Evolutionary conservation across 2,888 invertebrate species (phyloP).

Genomic region (Eupithecia exiguata): DNA sequence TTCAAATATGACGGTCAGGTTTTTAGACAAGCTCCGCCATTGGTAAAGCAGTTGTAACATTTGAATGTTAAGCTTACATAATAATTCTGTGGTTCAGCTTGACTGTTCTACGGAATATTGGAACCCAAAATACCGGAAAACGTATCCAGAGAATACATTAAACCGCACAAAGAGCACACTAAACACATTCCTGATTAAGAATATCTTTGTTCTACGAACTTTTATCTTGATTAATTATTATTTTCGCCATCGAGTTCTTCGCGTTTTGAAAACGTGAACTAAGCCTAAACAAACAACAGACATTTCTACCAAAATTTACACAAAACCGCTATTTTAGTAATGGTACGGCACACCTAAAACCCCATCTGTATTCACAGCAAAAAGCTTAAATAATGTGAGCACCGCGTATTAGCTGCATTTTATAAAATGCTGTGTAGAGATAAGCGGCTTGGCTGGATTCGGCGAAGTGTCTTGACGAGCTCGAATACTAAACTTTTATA

Average conservation of each 20-base stretch:
- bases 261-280: background rate
- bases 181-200: background rate
- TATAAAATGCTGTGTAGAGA: conserved; percentile 32
- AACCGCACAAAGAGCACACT: too few relatives aligned
- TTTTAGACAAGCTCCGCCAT: conserved; percentile 2
- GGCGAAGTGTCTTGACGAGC: conserved; percentile 15
- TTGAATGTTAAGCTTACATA: background rate
- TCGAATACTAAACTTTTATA: conserved; percentile 2
- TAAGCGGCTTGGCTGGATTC: conserved; percentile 30
- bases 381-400: conserved; percentile 44
- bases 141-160: too few relatives aligned
- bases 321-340: conserved; percentile 44
- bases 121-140: too few relatives aligned
- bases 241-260: background rate
- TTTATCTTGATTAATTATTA: background rate
- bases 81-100: background rate
- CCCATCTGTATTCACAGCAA: conserved; percentile 59
- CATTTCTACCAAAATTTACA: background rate
- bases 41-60: background rate
- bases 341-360: conserved; percentile 60
- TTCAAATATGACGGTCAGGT: conserved; percentile 33
- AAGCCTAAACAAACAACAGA: background rate
- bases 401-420: conserved; percentile 34
- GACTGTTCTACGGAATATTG: too few relatives aligned
- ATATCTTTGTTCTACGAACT: background rate